Percentiles rank a stretch among this genome's conserved stretches.
These are phyloP conservation scores for Diceros bicornis DNA, from an alignment of 2,797 vertebrate species.

Conservation along the genomic window DNA sequence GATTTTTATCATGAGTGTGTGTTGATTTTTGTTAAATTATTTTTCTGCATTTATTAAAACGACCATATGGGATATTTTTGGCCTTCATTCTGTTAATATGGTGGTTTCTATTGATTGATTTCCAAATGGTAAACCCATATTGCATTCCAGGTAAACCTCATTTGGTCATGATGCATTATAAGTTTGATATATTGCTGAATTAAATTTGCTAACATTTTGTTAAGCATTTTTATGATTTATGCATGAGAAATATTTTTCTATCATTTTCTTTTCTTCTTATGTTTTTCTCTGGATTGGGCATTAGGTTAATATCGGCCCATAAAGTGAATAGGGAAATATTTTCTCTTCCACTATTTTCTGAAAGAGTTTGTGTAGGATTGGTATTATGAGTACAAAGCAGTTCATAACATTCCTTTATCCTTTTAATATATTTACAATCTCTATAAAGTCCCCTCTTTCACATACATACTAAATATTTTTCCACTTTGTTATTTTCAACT, in stretches of 20 bases:
- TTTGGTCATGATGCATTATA: constrained; percentile 29
- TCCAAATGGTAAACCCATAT: constrained; percentile 69
- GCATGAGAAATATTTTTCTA: constrained; percentile 1
- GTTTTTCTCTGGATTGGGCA: constrained; percentile 48
- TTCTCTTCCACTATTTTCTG: constrained; percentile 13
- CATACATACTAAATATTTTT: constrained; percentile 10
- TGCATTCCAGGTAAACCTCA: constrained; percentile 50
- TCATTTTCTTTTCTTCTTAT: constrained; percentile 53
- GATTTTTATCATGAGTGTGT: background rate
- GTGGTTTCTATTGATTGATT: constrained; percentile 40
- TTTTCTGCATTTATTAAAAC: constrained; percentile 63
- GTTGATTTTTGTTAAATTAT: background rate
- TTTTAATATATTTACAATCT: background rate
- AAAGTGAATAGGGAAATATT: constrained; percentile 35
- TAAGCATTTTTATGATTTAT: constrained; percentile 68
- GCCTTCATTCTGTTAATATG: constrained; percentile 36
- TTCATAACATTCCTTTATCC: background rate
- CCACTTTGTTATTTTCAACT: constrained; percentile 9
- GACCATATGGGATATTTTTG: background rate
- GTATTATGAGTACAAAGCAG: background rate
- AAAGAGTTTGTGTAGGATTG: constrained; percentile 8
- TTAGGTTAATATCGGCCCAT: background rate
- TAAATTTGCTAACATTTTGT: constrained; percentile 59
- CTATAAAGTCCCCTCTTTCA: background rate
- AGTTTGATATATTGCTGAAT: constrained; percentile 61